phyloP scores from a whole-genome alignment of 1,140 invertebrate species.

The Philaenus spumarius region DNA sequence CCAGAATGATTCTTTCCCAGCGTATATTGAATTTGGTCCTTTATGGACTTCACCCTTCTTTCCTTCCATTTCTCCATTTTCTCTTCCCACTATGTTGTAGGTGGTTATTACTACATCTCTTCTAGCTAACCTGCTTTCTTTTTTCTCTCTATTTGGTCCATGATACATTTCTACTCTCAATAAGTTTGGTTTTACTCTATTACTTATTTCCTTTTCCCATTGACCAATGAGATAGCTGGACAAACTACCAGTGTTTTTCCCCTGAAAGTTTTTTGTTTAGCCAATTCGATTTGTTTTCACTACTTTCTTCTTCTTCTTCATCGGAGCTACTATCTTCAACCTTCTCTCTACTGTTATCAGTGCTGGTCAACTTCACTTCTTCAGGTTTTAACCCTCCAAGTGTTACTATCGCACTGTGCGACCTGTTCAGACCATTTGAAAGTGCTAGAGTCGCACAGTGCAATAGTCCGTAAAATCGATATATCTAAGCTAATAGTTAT shows the following conservation, averaged over 20 bases:
- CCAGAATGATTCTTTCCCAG: slow-evolving; percentile 84
- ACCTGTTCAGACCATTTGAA: too few species aligned
- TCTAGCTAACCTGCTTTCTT: slow-evolving; percentile 50
- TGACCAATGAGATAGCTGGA: slow-evolving; percentile 78
- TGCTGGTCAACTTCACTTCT: slow-evolving; percentile 32
- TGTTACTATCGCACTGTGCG: too few species aligned
- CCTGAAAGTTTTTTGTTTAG: slow-evolving; percentile 6
- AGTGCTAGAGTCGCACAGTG: too few species aligned
- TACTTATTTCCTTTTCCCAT: slow-evolving; percentile 77
- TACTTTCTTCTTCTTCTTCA: slow-evolving; percentile 29
- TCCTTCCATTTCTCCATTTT: slow-evolving; percentile 38
- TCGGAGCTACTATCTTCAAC: slow-evolving; percentile 36
- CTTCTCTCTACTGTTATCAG: slow-evolving; percentile 23
- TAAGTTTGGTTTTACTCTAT: slow-evolving; percentile 50
- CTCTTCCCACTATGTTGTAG: slow-evolving; percentile 56
- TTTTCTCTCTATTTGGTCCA: slow-evolving; percentile 63
- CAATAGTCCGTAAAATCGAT: too few species aligned
- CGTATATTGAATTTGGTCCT: slow-evolving; percentile 45
- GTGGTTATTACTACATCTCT: slow-evolving; percentile 73
- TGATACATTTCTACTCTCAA: slow-evolving; percentile 70
- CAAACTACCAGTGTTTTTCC: slow-evolving; percentile 82
- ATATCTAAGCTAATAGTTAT: too few species aligned
- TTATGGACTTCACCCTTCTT: not conserved
- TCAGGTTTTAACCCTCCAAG: too few species aligned
- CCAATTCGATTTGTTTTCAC: slow-evolving; percentile 5